Percentiles rank a stretch among this genome's conserved stretches.
Evolutionary conservation across 2,797 vertebrate species (phyloP).

Genomic region (Mormyrops boulengeri): DNA sequence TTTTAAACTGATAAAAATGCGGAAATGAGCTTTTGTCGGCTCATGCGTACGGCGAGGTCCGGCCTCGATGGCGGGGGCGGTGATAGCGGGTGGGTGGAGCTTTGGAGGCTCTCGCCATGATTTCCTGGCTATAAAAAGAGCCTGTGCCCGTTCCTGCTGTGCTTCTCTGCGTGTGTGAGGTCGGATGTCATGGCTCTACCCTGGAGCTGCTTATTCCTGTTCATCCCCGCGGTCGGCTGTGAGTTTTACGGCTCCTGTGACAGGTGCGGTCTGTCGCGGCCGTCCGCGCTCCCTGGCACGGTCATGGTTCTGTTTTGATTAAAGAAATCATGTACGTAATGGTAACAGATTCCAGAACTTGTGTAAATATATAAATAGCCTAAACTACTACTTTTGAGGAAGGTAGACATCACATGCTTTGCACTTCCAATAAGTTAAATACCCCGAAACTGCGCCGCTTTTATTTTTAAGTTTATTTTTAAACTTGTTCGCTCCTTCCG

Average conservation of each 20-base stretch:
- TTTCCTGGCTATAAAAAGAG: background rate
- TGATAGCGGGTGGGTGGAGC: background rate
- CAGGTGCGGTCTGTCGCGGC: slow-evolving; percentile 51
- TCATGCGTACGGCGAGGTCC: background rate
- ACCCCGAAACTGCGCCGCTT: background rate
- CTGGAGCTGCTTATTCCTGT: background rate
- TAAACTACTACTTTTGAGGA: background rate
- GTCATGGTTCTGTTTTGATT: background rate
- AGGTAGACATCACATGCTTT: background rate
- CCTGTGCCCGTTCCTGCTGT: slow-evolving; percentile 8
- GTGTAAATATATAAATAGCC: background rate
- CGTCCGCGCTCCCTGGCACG: background rate
- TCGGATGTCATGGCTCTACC: background rate
- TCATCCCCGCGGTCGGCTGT: background rate
- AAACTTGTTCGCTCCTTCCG: background rate
- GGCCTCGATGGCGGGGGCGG: background rate
- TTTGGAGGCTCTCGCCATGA: background rate
- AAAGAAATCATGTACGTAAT: background rate
- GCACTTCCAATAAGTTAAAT: background rate
- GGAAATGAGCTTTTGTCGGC: background rate
- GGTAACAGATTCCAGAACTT: background rate
- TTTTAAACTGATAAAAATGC: background rate
- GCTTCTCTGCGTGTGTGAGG: background rate
- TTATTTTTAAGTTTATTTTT: background rate
- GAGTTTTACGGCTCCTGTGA: slow-evolving; percentile 60